Conservation (phyloP, 2,888 invertebrate species). For the Thyatira batis region DNA sequence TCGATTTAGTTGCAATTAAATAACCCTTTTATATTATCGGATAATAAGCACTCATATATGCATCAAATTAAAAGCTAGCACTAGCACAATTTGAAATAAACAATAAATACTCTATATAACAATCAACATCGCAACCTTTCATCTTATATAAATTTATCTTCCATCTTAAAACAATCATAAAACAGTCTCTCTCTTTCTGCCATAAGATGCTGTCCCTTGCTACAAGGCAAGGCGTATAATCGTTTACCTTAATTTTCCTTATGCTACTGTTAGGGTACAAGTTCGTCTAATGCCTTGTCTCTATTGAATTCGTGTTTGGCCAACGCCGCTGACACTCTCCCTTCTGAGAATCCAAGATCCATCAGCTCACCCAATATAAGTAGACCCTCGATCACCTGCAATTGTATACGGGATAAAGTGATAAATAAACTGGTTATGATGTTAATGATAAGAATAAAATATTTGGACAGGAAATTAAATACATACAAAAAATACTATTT, state of each 20-base stretch:
- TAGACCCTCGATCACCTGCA: slow-evolving; percentile 91
- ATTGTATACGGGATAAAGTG: slow-evolving; percentile 20
- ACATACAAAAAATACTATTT: not conserved
- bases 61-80: not conserved
- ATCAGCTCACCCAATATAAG: slow-evolving; percentile 89
- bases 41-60: not conserved
- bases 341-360: slow-evolving; percentile 92
- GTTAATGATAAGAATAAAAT: not conserved
- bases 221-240: not conserved
- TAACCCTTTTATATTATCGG: too few species aligned
- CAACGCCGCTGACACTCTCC: slow-evolving; percentile 87
- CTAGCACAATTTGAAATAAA: not conserved
- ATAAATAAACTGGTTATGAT: not conserved
- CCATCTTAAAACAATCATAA: not conserved
- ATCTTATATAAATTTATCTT: not conserved
- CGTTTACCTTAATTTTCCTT: not conserved
- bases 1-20: too few species aligned
- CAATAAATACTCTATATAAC: not conserved
- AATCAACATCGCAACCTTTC: not conserved
- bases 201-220: not conserved
- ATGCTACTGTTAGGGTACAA: slow-evolving; percentile 84
- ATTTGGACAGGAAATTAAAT: not conserved
- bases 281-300: slow-evolving; percentile 92
- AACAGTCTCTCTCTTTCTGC: not conserved
- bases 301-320: slow-evolving; percentile 90